Conservation (phyloP, 1,140 invertebrate species). For the Aphis gossypii region DNA sequence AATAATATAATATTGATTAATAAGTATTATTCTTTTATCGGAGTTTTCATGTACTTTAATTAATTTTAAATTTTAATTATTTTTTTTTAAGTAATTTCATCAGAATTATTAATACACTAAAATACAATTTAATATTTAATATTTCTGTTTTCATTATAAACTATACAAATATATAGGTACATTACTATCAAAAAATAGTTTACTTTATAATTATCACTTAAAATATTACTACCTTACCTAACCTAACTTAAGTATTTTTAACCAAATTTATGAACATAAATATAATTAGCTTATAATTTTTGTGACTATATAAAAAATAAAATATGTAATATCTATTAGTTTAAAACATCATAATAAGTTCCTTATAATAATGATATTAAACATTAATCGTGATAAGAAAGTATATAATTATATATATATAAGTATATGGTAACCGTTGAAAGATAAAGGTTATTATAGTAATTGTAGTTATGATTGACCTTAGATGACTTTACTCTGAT, state of each 20-base stretch:
- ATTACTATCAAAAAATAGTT: neutral
- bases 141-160: neutral
- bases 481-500: conserved; percentile 51
- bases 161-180: neutral
- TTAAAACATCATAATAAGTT: neutral
- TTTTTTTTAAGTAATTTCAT: neutral
- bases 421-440: neutral
- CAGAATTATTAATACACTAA: neutral
- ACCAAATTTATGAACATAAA: neutral
- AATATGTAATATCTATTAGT: neutral
- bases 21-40: neutral
- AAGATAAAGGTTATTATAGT: conserved; percentile 16
- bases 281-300: neutral
- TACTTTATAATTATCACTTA: neutral
- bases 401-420: neutral
- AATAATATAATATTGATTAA: neutral
- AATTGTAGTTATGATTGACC: conserved; percentile 43
- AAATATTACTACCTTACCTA: neutral
- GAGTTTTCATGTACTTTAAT: neutral
- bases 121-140: neutral
- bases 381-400: conserved; percentile 8
- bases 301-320: neutral
- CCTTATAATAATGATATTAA: conserved; percentile 22
- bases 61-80: neutral
- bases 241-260: neutral